phyloP scores from a whole-genome alignment of 2,888 invertebrate species.

The Netelia virgata region DNA sequence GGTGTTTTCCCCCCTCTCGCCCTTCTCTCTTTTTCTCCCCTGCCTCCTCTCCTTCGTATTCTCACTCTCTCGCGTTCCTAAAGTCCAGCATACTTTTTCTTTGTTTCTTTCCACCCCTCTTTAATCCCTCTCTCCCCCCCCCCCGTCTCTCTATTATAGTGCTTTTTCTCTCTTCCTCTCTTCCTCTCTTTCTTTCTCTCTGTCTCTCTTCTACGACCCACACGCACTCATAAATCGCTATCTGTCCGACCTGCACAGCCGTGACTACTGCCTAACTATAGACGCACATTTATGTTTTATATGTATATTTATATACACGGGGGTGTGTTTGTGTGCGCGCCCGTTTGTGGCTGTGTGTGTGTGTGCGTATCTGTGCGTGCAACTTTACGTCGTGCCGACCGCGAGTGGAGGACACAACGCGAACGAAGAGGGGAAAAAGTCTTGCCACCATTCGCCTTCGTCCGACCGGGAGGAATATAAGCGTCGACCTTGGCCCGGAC shows the following conservation, averaged over 20 bases:
- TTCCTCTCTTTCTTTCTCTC: neutral
- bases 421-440: slow-evolving; percentile 56
- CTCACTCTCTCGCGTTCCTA: slow-evolving; percentile 8
- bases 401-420: slow-evolving; percentile 50
- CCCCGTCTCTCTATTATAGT: slow-evolving; percentile 19
- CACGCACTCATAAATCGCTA: slow-evolving; percentile 31
- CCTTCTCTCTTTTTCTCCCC: slow-evolving; percentile 40
- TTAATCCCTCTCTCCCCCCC: neutral
- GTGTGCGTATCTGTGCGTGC: neutral
- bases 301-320: neutral
- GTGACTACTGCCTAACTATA: neutral
- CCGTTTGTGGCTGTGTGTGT: too few species aligned
- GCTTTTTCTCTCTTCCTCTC: neutral
- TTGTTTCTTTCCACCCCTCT: slow-evolving; percentile 28
- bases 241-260: neutral
- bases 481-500: slow-evolving; percentile 78
- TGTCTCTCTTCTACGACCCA: slow-evolving; percentile 2
- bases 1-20: slow-evolving; percentile 13
- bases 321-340: too few species aligned
- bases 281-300: neutral
- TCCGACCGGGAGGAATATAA: slow-evolving; percentile 41
- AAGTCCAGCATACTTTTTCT: neutral
- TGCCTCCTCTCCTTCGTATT: slow-evolving; percentile 18
- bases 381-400: neutral
- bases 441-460: neutral